Evolutionary conservation across 2,797 vertebrate genomes (phyloP), one percentile per base, ranked within the genome.

Genomic region (Parambassis ranga): DNA sequence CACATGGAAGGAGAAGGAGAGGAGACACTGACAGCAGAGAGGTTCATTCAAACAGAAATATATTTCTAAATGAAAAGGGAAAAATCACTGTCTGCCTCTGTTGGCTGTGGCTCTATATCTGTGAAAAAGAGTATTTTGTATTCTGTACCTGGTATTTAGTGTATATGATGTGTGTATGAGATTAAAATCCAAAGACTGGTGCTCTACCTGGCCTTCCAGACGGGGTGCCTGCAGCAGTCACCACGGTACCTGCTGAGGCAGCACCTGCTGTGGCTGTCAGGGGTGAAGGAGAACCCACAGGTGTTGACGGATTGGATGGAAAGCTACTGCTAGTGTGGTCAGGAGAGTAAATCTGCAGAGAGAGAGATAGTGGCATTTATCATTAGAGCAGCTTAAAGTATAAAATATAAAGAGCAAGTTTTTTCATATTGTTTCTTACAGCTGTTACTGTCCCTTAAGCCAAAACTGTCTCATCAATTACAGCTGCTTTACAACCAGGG

Each of bases 291-390:
- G 98, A 99, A 77, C 96, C 97, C 87, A 95, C 96, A 19, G 97
- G 98, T 76, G 97, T 98, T 49, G 98, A 98, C 2, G 97, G 95
- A 91, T 98, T 98, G n/a, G 97, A 99, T 67, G 98, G 96, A 82
- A 98, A 99, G 92, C 98, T 99, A 89, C 96, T 99, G 94, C 95
- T 99, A 71, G 96, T 99, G 86, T 98, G 98, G 90, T 99, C 97
- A 86, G 98, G 98, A 81, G 97, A 99, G 93, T 99, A 98, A 94
- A 99, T 99, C 97, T 98, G 91, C 39, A 35, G 49, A 53, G 22
- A 47, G 3, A 42, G 33, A 53, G 10, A 26, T n/a, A 43, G 20
- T 7, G 13, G 16, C 15, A 74, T 3, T 2, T 2, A 47, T 81
- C 41, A 84, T 48, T 57, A 81, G 31, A 8, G 36, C 11, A 70